Base-by-base conservation (phyloP, 2,113 vertebrate species). In the Brachyhypopomus occidentalis region DNA sequence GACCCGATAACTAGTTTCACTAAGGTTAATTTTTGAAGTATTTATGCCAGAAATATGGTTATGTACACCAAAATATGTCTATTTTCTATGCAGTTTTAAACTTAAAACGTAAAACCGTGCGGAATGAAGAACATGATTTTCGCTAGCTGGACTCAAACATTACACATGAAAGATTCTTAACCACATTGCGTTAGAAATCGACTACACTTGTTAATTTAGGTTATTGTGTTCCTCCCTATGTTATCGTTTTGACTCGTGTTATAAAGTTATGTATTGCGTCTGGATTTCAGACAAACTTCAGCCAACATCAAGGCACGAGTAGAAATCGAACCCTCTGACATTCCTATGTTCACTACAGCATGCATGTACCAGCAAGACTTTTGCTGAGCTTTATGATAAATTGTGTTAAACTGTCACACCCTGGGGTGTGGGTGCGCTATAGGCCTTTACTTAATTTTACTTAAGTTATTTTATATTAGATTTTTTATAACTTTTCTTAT, bases 291-390 rank as follows among this genome's bases (percentile, higher is more conserved):
- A 19, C 4, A 23, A 12, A 66, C 60, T 63, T 63, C 59, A 20
- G 4, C 16, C 9, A 36, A 67, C 64, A 6, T 71, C 23, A 23
- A 34, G 77, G 77, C 38, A 69, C 48, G 69, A 36, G 45, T 56
- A 59, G 55, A n/a, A 79, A 45, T 17, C 48, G 14, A 78, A 59
- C 52, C 62, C 25, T 11, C 77, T 55, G 36, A 72, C 77, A 79
- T 79, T 79, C 77, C 77, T 16, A 22, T 6, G 20, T 62, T 70
- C 36, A 41, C 19, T 16, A 17, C 66, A 58, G 52, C 77, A 14
- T 71, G 67, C 62, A 34, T 71, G 52, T 41, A 41, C 34, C 52
- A 60, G 75, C 30, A 36, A 34, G 25, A 9, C 36, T 16, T 23
- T 22, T 30, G 19, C 30, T 17, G 3, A 14, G 23, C 12, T 63